phyloP scores from a whole-genome alignment of 1,140 invertebrate species.

The Sinonovacula constricta region DNA sequence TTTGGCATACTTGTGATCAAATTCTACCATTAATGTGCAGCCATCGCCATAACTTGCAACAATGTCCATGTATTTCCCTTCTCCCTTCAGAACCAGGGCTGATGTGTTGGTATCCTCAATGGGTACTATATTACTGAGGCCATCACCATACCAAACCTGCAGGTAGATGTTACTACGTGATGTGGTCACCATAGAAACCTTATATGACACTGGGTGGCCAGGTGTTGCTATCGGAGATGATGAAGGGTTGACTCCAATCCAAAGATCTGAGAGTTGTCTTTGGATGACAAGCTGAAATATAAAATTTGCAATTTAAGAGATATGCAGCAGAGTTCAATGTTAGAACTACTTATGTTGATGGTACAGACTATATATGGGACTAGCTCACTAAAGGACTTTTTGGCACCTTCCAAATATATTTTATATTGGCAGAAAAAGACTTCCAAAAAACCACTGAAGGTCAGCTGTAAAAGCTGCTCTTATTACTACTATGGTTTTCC shows the following conservation, averaged over 20 bases:
- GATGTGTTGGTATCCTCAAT: conserved; percentile 19
- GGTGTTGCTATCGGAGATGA: conserved; percentile 3
- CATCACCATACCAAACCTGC: conserved; percentile 33
- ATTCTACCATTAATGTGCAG: conserved; percentile 20
- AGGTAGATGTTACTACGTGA: conserved; percentile 8
- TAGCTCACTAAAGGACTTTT: too few relatives aligned
- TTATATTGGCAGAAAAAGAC: too few relatives aligned
- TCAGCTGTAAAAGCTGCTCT: too few relatives aligned
- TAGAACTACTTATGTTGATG: too few relatives aligned
- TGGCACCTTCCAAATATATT: too few relatives aligned
- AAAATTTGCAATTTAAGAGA: too few relatives aligned
- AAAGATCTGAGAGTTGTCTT: conserved; percentile 2
- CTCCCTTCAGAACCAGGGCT: conserved; percentile 13
- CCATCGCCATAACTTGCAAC: conserved; percentile 33
- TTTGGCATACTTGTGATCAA: neutral
- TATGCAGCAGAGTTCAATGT: too few relatives aligned
- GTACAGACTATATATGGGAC: too few relatives aligned
- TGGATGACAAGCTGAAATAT: conserved; percentile 22
- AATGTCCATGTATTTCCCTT: conserved; percentile 43
- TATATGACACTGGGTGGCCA: conserved; percentile 21
- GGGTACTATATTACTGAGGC: conserved; percentile 9
- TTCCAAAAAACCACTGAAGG: too few relatives aligned
- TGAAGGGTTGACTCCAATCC: neutral
- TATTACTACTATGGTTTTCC: too few relatives aligned
- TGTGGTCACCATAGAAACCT: conserved; percentile 38